phyloP scores from a whole-genome alignment of 2,888 invertebrate species.

The Itoplectis maculator region DNA sequence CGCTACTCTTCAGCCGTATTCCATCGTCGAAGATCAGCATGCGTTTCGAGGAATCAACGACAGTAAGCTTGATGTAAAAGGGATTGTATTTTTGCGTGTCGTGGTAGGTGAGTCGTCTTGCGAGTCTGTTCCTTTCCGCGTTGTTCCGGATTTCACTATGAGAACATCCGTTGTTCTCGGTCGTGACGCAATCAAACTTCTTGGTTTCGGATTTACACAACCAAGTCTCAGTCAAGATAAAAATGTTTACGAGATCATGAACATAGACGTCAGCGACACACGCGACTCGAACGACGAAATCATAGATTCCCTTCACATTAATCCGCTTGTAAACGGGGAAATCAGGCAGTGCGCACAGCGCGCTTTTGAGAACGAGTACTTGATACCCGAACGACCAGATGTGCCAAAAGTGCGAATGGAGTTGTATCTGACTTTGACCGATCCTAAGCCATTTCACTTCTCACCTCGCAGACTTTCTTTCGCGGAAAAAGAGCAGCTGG shows the following conservation, averaged over 20 bases:
- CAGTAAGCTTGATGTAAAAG: constrained; percentile 9
- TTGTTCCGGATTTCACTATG: constrained; percentile 14
- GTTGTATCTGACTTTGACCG: constrained; percentile 32
- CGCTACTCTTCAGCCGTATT: not conserved
- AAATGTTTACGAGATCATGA: not conserved
- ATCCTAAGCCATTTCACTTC: constrained; percentile 39
- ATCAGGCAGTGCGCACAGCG: constrained; percentile 2
- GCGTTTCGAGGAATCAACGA: constrained; percentile 17
- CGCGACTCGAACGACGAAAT: not conserved
- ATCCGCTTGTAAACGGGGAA: not conserved
- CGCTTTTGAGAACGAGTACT: constrained; percentile 31
- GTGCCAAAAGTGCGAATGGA: constrained; percentile 39
- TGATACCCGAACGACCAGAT: constrained; percentile 42
- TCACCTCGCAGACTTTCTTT: constrained; percentile 46
- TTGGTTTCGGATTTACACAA: constrained; percentile 10
- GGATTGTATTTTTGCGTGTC: not conserved
- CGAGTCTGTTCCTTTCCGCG: not conserved
- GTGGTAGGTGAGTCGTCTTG: not conserved
- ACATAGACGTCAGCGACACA: not conserved
- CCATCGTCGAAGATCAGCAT: not conserved
- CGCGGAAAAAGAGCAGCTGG: constrained; percentile 39
- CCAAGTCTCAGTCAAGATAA: not conserved
- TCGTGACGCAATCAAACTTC: constrained; percentile 18
- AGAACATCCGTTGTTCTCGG: not conserved
- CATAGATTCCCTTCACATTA: not conserved